Evolutionary conservation across 2,797 vertebrate genomes (phyloP), one percentile per base, ranked within the genome.

Genomic region (Sebastolobus alascanus): DNA sequence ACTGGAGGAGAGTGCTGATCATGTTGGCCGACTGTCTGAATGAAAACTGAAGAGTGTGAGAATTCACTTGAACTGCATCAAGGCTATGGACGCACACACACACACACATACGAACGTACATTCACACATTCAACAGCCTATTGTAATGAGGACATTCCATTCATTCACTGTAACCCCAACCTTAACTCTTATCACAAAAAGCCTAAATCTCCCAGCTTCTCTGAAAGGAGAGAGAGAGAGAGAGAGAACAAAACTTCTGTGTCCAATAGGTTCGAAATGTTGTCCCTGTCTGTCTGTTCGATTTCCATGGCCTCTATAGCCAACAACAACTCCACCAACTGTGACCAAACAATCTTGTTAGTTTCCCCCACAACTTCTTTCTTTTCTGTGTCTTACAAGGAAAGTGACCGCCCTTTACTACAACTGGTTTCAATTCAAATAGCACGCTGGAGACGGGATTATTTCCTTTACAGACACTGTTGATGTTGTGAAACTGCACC

Each of bases 271-370:
- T 52, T 69, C 79, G 79, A 76, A 74, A 84, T 87, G 83, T 77
- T 82, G 63, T 80, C 43, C 54, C 27, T 58, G 82, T 69, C 86
- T 84, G 88, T 92, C 90, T 75, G 75, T 71, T 90, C 20, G 22
- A 88, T 90, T 92, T 86, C 66, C 87, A 91, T 77, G 87, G 83
- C 69, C 31, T 66, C 46, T 73, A 80, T 79, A 80, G 52, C 76
- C 78, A 65, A 87, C 87, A 90, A 81, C 89, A 86, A 75, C 71
- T 85, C 35, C 75, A 52, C 67, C 68, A 50, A 84, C 84, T 91
- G 92, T 92, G 92, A 92, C 92, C 84, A 91, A 93, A 90, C 90
- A 90, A 91, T 92, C 91, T 71, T 84, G 83, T 91, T 90, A 88
- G 87, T 82, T 84, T 91, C 80, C 67, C 75, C 33, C 40, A 58